Evolutionary conservation across 2,888 invertebrate genomes (phyloP).

Genomic region (Bellardia pandia): DNA sequence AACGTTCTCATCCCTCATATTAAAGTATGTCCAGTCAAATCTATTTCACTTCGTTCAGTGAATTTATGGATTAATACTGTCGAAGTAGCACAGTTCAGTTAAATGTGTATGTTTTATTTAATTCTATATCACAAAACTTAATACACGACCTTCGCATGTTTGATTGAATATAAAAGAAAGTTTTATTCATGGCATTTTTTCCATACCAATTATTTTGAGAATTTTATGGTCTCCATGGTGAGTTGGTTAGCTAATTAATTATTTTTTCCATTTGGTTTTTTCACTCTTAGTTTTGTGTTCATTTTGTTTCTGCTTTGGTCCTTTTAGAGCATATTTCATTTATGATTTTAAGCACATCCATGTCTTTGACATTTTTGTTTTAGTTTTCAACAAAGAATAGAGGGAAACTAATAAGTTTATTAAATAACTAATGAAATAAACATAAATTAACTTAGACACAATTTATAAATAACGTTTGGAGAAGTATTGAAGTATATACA

Average conservation of each 20-base stretch:
- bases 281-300: slow-evolving; percentile 7
- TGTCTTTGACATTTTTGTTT: slow-evolving; percentile 26
- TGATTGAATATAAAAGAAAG: background rate
- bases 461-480: background rate
- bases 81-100: too few species aligned
- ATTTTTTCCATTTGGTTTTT: slow-evolving; percentile 16
- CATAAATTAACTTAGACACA: background rate
- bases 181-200: slow-evolving; percentile 51
- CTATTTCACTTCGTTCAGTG: too few species aligned
- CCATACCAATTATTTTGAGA: slow-evolving; percentile 51
- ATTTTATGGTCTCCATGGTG: slow-evolving; percentile 61
- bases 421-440: background rate
- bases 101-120: too few species aligned
- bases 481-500: too few species aligned
- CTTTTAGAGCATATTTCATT: slow-evolving; percentile 25
- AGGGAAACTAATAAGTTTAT: slow-evolving; percentile 26
- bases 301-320: background rate
- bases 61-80: too few species aligned
- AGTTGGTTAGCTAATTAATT: slow-evolving; percentile 61
- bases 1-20: too few species aligned
- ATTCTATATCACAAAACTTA: background rate
- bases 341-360: slow-evolving; percentile 18
- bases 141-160: background rate
- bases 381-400: background rate
- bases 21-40: too few species aligned